These are phyloP conservation scores for Camelus dromedarius DNA, from an alignment of 2,113 vertebrate species.

Conservation along the genomic window DNA sequence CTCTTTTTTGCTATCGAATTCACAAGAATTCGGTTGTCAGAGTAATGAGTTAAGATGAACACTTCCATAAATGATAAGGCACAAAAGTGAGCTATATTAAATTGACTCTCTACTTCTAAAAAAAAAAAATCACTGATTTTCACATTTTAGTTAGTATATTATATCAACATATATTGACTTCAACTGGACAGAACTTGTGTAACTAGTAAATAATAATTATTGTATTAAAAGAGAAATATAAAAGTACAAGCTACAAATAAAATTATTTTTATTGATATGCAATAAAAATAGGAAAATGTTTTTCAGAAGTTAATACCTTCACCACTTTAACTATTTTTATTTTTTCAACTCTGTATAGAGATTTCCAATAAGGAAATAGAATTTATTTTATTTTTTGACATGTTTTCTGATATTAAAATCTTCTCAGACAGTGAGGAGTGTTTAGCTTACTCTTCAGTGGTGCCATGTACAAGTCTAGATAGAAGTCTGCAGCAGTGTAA, in stretches of 20 bases:
- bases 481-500: neutral
- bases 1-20: neutral
- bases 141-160: neutral
- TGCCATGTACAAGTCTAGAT: neutral
- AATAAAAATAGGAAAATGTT: conserved; percentile 7
- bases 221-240: neutral
- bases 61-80: neutral
- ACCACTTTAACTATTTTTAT: neutral
- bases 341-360: neutral
- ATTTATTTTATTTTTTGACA: conserved; percentile 9
- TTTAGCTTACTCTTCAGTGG: neutral
- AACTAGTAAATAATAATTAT: neutral
- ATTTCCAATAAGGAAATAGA: neutral
- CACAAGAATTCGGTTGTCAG: neutral
- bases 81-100: neutral
- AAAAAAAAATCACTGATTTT: neutral
- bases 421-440: neutral
- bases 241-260: neutral
- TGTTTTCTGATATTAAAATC: neutral
- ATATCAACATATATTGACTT: neutral
- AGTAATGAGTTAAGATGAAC: conserved; percentile 2
- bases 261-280: neutral
- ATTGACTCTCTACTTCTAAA: neutral
- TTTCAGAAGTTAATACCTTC: neutral
- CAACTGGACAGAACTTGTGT: neutral